Evolutionary conservation across 2,797 vertebrate species (phyloP), one percentile per base, ranked within the genome.

Genomic region (Urophycis tenuis): DNA sequence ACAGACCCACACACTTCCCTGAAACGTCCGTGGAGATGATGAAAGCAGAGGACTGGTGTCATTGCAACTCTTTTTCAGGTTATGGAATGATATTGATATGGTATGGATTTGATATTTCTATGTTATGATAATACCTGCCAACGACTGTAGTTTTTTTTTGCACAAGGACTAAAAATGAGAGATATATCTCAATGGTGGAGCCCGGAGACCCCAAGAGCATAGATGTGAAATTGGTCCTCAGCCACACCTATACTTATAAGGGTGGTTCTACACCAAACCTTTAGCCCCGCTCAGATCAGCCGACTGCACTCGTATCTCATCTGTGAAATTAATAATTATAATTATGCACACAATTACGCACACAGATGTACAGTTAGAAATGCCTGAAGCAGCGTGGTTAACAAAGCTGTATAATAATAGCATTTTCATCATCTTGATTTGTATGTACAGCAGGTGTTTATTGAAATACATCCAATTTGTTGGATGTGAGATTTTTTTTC

Each of bases 1-100:
- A 76, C 41, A 73, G 71, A 72, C 75, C 72, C 76, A 83, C 77
- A 80, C 73, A 82, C 35, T 49, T 72, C 36, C 79, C 81, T 74
- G 74, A 74, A 75, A 80, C 39, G 35, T 78, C 78, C 60, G 29
- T 29, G 29, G 60, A 67, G 60, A 67, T 67, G 12, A 25, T 67
- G 60, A 81, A 81, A 73, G 64, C 19, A 39, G 49, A 67, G 15
- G 53, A 82, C 22, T 79, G 72, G 80, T 29, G 60, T 67, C 25
- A 67, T 29, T 67, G 60, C 60, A 12, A 29, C 60, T 67, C 60
- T 67, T 29, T 67, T 67, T 67, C 60, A 29, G 60, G 25, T 25
- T 29, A 12, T 67, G 60, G n/a, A 6, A 67, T 67, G 60, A 67
- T 67, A 67, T 67, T 30, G 60, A 67, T 67, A 67, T 67, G n/a